These are phyloP conservation scores for Coregonus ussuriensis DNA, from an alignment of 2,797 vertebrate genomes.

Conservation along the genomic window DNA sequence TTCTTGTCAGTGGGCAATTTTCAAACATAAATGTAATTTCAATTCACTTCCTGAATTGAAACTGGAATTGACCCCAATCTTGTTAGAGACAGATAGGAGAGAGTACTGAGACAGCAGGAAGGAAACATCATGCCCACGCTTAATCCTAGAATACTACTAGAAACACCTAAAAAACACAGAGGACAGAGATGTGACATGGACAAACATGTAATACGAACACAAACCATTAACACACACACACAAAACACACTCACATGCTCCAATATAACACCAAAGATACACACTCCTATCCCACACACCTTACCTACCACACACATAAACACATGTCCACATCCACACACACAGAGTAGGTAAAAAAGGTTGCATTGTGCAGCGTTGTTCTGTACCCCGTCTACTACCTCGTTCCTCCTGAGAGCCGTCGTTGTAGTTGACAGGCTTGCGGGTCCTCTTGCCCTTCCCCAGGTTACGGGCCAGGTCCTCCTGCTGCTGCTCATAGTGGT, in stretches of 20 bases:
- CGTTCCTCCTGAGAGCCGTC: slow-evolving; percentile 98
- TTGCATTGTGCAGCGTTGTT: slow-evolving; percentile 65
- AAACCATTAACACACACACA: slow-evolving; percentile 3
- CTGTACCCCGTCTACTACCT: slow-evolving; percentile 88
- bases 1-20: no score
- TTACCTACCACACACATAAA: slow-evolving; percentile 16
- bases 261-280: background rate
- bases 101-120: no score
- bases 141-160: no score
- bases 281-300: background rate
- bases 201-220: background rate
- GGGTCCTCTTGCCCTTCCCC: slow-evolving; percentile 97
- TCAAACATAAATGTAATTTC: no score
- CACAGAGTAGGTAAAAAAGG: slow-evolving; percentile 49
- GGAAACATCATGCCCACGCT: no score
- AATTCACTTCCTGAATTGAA: no score
- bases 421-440: slow-evolving; percentile 99
- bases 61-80: no score
- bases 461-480: slow-evolving; percentile 96
- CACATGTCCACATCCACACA: slow-evolving; percentile 52
- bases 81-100: no score
- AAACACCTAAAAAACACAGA: background rate
- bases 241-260: background rate
- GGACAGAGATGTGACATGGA: background rate
- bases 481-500: slow-evolving; percentile 98